phyloP scores from a whole-genome alignment of 2,888 invertebrate species.

The Ormia ochracea region DNA sequence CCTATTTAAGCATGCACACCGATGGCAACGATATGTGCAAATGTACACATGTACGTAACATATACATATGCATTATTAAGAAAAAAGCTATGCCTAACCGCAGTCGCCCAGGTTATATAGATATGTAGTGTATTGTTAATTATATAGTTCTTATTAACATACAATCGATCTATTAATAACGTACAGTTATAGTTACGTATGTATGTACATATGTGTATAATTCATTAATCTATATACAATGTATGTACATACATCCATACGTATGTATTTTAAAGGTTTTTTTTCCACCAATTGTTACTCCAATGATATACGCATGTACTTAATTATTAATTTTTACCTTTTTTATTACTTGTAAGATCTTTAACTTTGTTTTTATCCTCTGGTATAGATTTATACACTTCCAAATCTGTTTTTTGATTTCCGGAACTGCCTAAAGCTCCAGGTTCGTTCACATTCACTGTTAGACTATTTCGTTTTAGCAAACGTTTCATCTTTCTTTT shows the following conservation, averaged over 20 bases:
- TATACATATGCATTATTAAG: not conserved
- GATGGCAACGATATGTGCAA: no score
- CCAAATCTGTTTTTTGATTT: slow-evolving; percentile 54
- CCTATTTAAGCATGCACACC: not conserved
- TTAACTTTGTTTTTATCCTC: slow-evolving; percentile 66
- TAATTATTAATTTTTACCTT: slow-evolving; percentile 25
- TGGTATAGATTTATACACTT: slow-evolving; percentile 68
- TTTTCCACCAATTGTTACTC: no score
- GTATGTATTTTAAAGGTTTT: not conserved
- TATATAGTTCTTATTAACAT: no score
- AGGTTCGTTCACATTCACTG: slow-evolving; percentile 61
- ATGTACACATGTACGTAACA: not conserved
- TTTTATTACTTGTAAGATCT: not conserved
- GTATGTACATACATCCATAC: not conserved
- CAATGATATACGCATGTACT: not conserved
- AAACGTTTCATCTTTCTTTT: slow-evolving; percentile 46
- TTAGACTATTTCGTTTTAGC: slow-evolving; percentile 57
- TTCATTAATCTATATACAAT: no score
- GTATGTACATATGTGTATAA: no score
- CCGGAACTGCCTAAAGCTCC: slow-evolving; percentile 24
- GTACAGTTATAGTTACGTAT: no score
- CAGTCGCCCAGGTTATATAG: no score
- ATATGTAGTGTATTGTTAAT: no score
- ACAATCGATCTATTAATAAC: no score
- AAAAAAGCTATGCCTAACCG: no score